Percentiles rank a stretch among this genome's conserved stretches.
phyloP scores from a whole-genome alignment of 1,140 invertebrate species.

The Zaprionus gabonicus region DNA sequence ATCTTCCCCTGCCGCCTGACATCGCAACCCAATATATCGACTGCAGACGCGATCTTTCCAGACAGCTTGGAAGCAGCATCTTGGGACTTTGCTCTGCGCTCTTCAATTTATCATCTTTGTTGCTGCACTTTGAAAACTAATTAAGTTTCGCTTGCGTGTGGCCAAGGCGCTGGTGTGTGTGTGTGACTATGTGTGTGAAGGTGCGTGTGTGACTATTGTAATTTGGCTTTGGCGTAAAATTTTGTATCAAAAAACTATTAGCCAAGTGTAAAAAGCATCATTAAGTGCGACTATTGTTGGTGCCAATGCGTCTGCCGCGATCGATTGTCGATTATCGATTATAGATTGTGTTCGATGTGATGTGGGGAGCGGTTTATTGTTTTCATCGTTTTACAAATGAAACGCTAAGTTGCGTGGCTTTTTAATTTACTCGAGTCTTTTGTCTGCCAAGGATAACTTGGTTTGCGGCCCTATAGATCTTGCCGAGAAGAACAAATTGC shows the following conservation, averaged over 20 bases:
- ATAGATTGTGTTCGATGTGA: conserved; percentile 4
- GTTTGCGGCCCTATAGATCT: conserved; percentile 56
- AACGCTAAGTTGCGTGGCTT: conserved; percentile 57
- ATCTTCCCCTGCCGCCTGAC: conserved; percentile 2
- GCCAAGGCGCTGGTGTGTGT: conserved; percentile 38
- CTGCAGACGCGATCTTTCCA: conserved; percentile 56
- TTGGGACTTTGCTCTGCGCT: conserved; percentile 29
- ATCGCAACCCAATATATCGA: conserved; percentile 51
- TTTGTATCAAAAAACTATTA: conserved; percentile 82
- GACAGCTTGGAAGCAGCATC: conserved; percentile 74
- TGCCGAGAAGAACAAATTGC: conserved; percentile 25
- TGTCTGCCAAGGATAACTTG: conserved; percentile 53
- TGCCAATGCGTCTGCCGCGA: conserved; percentile 68
- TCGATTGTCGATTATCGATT: conserved; percentile 45
- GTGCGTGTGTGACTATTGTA: conserved; percentile 60
- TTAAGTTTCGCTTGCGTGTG: conserved; percentile 74
- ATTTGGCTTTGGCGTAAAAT: conserved; percentile 73
- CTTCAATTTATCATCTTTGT: conserved; percentile 70
- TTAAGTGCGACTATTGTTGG: conserved; percentile 54
- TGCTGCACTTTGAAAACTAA: conserved; percentile 76
- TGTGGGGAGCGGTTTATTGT: conserved; percentile 34
- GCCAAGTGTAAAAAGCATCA: conserved; percentile 74
- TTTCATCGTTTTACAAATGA: conserved; percentile 53
- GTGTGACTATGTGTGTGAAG: conserved; percentile 16
- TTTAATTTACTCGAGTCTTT: conserved; percentile 57